Base-by-base conservation (phyloP, 2,888 invertebrate genomes). In the Hyposoter dolosus region DNA sequence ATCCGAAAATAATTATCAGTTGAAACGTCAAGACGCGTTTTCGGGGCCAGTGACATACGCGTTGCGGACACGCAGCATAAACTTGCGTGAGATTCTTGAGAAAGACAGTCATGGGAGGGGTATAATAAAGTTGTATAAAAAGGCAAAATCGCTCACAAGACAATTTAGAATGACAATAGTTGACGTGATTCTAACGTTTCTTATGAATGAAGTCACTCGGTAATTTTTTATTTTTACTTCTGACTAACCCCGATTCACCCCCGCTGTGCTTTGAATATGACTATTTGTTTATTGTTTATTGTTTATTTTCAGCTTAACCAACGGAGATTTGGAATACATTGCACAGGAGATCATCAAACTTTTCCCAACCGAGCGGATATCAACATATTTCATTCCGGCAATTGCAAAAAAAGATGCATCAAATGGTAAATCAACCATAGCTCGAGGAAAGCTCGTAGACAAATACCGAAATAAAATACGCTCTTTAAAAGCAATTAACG, bases 401-500 rank as follows among this genome's bases (percentile, higher is more conserved):
- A 35, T 81, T 9, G 23, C 15, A 10, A 81, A 81, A 35, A 80
- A 65, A 28, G n/a, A 47, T 15, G 74, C 74, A 35, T 23, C 17
- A 4, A 60, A 47, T 43, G 40, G 66, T n/a, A 81, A 74, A 65
- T 65, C 72, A 0, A 35, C 50, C 12, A 65, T 72, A 17, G 28
- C 74, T 10, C 65, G 66, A n/a, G 81, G 81, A 40, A 81, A 74
- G 40, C 19, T 81, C 1, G 68, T 74, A 5, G 81, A 81, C 17
- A 81, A 81, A 74, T 74, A 81, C 23, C 65, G 74, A n/a, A 81
- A 74, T 50, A 74, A 23, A n/a, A 40, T 74, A 2, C 74, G 65
- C 9, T 9, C 23, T 12, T 3, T 68, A 23, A 68, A 23, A 68
- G 10, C 9, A 12, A 45, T 68, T 19, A n/a, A 66, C 40, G 66